These are phyloP conservation scores for Salvelinus namaycush DNA, from an alignment of 2,113 vertebrate genomes.

Conservation along the genomic window DNA sequence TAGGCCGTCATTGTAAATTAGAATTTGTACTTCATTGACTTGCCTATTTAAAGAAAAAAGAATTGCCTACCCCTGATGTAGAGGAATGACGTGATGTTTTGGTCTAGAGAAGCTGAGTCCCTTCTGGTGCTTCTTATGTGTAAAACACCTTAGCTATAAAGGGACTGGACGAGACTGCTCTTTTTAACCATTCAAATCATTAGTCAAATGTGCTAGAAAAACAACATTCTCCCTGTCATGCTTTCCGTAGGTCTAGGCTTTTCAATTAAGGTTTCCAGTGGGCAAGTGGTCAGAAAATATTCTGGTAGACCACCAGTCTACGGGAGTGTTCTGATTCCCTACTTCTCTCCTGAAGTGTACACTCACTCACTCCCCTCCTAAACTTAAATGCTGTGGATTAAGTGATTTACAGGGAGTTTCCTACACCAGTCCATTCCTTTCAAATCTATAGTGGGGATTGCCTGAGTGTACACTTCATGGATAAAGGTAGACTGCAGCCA, in stretches of 20 bases:
- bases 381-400: too few species aligned
- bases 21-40: too few species aligned
- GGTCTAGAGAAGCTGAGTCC: not conserved
- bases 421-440: too few species aligned
- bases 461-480: too few species aligned
- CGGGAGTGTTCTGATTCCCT: not conserved
- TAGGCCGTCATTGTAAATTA: too few species aligned
- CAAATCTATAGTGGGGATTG: too few species aligned
- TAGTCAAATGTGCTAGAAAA: conserved; percentile 16
- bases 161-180: not conserved
- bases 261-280: conserved; percentile 24
- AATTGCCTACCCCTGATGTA: not conserved
- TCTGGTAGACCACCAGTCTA: not conserved
- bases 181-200: conserved; percentile 26
- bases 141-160: conserved; percentile 47
- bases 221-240: conserved; percentile 13
- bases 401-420: too few species aligned
- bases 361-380: too few species aligned
- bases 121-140: conserved; percentile 26
- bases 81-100: not conserved
- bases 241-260: conserved; percentile 16
- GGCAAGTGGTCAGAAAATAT: not conserved
- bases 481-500: too few species aligned
- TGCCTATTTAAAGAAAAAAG: too few species aligned
- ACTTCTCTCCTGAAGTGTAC: too few species aligned